Evolutionary conservation across 2,797 vertebrate species (phyloP).

Genomic region (Chaetophractus vellerosus): DNA sequence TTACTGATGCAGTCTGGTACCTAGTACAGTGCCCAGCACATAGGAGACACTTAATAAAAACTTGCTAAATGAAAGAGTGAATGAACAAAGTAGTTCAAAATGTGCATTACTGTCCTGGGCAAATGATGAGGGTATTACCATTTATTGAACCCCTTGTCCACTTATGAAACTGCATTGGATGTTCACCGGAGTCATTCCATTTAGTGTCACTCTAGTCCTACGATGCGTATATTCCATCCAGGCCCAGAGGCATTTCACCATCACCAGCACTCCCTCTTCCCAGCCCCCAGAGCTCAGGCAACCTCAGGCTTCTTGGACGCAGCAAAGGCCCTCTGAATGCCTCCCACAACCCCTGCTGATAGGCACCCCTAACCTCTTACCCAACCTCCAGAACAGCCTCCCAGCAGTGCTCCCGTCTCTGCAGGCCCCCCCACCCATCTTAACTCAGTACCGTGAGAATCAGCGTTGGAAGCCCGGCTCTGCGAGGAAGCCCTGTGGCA

Average conservation of each 20-base stretch:
- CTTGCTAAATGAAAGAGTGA: not conserved
- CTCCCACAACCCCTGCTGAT: not conserved
- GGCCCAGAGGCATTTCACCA: too few relatives aligned
- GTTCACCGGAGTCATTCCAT: not conserved
- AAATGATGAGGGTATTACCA: too few relatives aligned
- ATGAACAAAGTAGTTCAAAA: not conserved
- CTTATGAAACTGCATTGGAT: not conserved
- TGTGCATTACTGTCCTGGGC: not conserved
- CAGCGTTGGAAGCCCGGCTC: not conserved
- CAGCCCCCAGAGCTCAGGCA: not conserved
- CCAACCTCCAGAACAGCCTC: too few relatives aligned
- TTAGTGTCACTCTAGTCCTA: not conserved
- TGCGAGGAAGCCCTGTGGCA: not conserved
- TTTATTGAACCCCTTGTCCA: too few relatives aligned
- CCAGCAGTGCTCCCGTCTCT: not conserved
- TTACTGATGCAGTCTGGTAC: not conserved
- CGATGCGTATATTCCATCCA: not conserved
- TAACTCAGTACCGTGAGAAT: too few relatives aligned
- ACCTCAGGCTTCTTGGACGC: not conserved
- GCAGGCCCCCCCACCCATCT: not conserved
- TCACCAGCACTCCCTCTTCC: not conserved
- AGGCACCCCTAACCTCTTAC: not conserved
- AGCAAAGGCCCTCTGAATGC: not conserved
- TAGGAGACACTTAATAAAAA: too few relatives aligned
- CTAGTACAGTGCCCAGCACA: not conserved